Percentiles rank a stretch among this genome's conserved stretches.
These are phyloP conservation scores for Ophthalmolycus amberensis DNA, from an alignment of 2,113 vertebrate genomes.

Conservation along the genomic window DNA sequence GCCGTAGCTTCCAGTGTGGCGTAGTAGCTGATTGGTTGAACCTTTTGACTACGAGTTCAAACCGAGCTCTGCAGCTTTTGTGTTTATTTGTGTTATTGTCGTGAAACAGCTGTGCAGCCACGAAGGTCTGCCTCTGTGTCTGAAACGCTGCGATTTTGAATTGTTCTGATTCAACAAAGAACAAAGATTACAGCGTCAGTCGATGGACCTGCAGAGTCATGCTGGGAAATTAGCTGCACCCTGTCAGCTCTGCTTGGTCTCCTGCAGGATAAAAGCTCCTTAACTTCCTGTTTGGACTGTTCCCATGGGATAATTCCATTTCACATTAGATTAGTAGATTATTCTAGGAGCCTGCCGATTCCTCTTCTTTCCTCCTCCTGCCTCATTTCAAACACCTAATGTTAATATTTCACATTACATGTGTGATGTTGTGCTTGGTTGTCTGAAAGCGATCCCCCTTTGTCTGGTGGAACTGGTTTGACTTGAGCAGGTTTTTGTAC, in stretches of 20 bases:
- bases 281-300: slow-evolving; percentile 41
- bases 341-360: slow-evolving; percentile 29
- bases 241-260: slow-evolving; percentile 17
- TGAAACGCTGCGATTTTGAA: slow-evolving; percentile 2
- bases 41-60: slow-evolving; percentile 7
- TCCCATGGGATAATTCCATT: slow-evolving; percentile 43
- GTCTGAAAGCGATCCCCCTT: background rate
- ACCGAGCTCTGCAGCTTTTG: background rate
- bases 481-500: slow-evolving; percentile 22
- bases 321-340: slow-evolving; percentile 64
- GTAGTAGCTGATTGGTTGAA: background rate
- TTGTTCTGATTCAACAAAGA: slow-evolving; percentile 9
- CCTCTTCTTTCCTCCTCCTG: background rate
- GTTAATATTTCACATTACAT: background rate
- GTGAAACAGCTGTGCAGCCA: background rate
- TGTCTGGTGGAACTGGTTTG: slow-evolving; percentile 45
- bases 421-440: background rate
- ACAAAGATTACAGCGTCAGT: background rate
- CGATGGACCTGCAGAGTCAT: slow-evolving; percentile 33
- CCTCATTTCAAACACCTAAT: background rate
- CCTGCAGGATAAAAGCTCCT: slow-evolving; percentile 50
- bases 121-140: background rate
- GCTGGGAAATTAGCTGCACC: slow-evolving; percentile 25
- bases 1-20: background rate
- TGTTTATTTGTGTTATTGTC: background rate